Percentiles rank a stretch among this genome's conserved stretches.
Conservation (phyloP, 2,797 vertebrate species). For the Schizopygopsis malacanthus region DNA sequence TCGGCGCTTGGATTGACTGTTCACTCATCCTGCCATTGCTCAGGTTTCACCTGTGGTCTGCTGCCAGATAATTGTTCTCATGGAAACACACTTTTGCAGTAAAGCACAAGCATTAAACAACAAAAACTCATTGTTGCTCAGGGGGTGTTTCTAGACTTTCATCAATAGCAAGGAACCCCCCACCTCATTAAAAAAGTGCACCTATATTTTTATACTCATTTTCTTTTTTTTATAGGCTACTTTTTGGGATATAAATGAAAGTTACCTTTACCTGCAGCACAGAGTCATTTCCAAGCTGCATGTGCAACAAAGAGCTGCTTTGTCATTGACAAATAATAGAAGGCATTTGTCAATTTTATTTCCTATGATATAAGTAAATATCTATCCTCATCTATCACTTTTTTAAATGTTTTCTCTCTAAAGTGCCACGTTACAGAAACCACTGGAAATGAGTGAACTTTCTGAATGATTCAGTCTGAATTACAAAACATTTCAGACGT, state of each 20-base stretch:
- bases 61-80: constrained; percentile 35
- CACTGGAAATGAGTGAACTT: background rate
- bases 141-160: background rate
- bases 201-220: background rate
- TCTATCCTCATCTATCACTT: background rate
- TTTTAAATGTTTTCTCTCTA: too few species aligned
- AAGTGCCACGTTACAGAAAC: background rate
- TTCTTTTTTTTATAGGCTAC: background rate
- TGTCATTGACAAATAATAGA: background rate
- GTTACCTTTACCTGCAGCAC: background rate
- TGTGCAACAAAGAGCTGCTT: background rate
- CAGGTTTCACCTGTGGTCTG: background rate
- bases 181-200: background rate
- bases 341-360: background rate
- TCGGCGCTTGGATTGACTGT: background rate
- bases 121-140: background rate
- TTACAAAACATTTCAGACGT: background rate
- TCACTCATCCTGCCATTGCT: constrained; percentile 43
- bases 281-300: background rate
- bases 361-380: background rate
- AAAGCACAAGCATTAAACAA: background rate
- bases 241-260: background rate
- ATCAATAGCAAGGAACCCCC: background rate
- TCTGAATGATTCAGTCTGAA: background rate
- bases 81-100: constrained; percentile 48